Conservation (phyloP, 2,888 invertebrate species). For the Limnephilus marmoratus region DNA sequence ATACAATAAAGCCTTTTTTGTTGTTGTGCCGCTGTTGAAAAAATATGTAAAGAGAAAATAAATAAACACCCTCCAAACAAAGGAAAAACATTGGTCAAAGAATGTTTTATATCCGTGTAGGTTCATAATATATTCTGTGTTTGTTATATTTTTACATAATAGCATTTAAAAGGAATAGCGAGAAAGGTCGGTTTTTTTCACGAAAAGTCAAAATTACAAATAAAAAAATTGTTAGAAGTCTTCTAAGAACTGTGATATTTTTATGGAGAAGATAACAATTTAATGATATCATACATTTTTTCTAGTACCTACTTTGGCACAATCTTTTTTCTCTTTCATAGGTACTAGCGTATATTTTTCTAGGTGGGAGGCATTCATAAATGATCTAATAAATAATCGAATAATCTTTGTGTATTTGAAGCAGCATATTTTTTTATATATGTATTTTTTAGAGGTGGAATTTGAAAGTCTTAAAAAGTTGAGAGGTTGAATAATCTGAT, state of each 20-base stretch:
- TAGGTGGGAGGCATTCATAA: not conserved
- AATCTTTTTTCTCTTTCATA: not conserved
- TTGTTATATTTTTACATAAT: not conserved
- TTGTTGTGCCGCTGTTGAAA: slow-evolving; percentile 9
- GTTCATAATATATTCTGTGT: not conserved
- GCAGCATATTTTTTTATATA: too few species aligned
- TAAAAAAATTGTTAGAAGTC: not conserved
- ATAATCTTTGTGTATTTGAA: too few species aligned
- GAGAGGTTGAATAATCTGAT: too few species aligned
- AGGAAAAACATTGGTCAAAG: not conserved
- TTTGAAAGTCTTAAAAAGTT: too few species aligned
- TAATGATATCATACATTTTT: not conserved
- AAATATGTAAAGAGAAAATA: slow-evolving; percentile 41
- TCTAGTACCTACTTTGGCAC: too few species aligned
- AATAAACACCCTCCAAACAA: slow-evolving; percentile 38
- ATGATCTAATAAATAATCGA: too few species aligned
- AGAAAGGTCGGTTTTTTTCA: not conserved
- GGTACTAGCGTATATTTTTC: too few species aligned
- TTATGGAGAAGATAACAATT: not conserved
- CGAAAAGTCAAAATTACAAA: not conserved
- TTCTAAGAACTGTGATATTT: not conserved
- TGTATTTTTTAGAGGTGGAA: too few species aligned
- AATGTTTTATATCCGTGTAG: not conserved
- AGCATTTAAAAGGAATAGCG: not conserved
- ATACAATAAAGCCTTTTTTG: slow-evolving; percentile 14